Percentiles rank a stretch among this genome's conserved stretches.
These are phyloP conservation scores for Chesias legatella DNA, from an alignment of 2,888 invertebrate genomes.

Conservation along the genomic window DNA sequence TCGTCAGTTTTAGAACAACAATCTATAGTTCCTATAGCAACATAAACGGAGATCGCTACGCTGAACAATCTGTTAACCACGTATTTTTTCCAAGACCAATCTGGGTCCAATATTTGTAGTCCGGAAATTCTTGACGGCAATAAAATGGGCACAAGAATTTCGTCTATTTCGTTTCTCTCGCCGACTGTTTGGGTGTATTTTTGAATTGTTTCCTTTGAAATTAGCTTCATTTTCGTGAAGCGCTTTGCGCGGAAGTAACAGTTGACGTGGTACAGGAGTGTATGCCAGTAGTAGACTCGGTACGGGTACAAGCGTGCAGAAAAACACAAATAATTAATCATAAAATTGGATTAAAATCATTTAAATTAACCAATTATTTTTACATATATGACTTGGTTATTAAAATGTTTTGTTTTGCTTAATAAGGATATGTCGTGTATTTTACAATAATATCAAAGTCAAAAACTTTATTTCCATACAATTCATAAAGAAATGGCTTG, in stretches of 20 bases:
- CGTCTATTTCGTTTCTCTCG: slow-evolving; percentile 45
- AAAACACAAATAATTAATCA: too few relatives aligned
- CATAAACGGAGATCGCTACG: slow-evolving; percentile 42
- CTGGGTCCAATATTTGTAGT: slow-evolving; percentile 53
- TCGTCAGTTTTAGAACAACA: slow-evolving; percentile 38
- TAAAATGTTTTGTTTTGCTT: too few relatives aligned
- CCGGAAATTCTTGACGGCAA: slow-evolving; percentile 48
- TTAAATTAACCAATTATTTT: too few relatives aligned
- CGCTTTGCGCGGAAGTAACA: slow-evolving; percentile 15
- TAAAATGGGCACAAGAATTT: slow-evolving; percentile 38
- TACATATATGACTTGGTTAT: too few relatives aligned
- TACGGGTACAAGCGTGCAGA: slow-evolving; percentile 26
- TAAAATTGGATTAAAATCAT: too few relatives aligned
- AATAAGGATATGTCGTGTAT: too few relatives aligned
- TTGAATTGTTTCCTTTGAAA: slow-evolving; percentile 30
- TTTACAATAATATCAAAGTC: too few relatives aligned
- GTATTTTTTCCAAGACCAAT: slow-evolving; percentile 50
- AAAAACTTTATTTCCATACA: too few relatives aligned
- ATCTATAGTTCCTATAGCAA: slow-evolving; percentile 49
- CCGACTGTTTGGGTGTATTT: slow-evolving; percentile 48
- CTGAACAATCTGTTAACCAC: slow-evolving; percentile 36
- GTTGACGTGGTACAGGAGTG: too few relatives aligned
- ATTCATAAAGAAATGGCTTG: too few relatives aligned
- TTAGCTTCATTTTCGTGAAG: slow-evolving; percentile 38
- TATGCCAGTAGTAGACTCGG: too few relatives aligned